phyloP scores from a whole-genome alignment of 2,888 invertebrate species.

The Agonopterix heracliana region DNA sequence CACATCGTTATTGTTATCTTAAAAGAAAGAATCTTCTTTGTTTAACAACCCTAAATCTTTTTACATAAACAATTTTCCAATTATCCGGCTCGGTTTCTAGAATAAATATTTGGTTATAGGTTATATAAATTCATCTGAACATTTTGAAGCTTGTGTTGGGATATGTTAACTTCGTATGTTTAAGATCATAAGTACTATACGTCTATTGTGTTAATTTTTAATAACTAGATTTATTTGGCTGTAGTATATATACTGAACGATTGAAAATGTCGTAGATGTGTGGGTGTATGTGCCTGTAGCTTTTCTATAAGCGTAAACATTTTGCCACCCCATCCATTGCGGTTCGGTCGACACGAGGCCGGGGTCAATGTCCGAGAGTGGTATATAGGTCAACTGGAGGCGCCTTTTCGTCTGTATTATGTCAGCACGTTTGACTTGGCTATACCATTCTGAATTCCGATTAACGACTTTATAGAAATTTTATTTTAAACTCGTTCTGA shows the following conservation, averaged over 20 bases:
- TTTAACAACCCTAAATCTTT: conserved; percentile 8
- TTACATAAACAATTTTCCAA: too few relatives aligned
- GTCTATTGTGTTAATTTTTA: too few relatives aligned
- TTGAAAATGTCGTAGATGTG: too few relatives aligned
- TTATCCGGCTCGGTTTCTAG: too few relatives aligned
- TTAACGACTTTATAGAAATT: conserved; percentile 32
- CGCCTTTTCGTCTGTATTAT: conserved; percentile 67
- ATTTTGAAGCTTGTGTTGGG: too few relatives aligned
- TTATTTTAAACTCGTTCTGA: conserved; percentile 34
- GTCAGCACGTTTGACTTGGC: conserved; percentile 37
- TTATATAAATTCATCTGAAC: too few relatives aligned
- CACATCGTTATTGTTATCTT: conserved; percentile 12
- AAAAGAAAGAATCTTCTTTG: conserved; percentile 8
- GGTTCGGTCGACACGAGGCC: conserved; percentile 34
- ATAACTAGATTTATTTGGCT: too few relatives aligned
- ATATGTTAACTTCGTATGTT: too few relatives aligned
- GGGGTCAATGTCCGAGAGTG: conserved; percentile 62
- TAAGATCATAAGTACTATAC: too few relatives aligned
- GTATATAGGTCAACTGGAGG: conserved; percentile 70
- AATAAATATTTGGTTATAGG: not conserved
- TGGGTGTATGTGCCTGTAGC: too few relatives aligned
- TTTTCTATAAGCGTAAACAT: not conserved
- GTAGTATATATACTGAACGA: too few relatives aligned
- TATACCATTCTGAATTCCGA: conserved; percentile 35
- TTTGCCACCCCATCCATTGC: conserved; percentile 26